These are phyloP conservation scores for Colletes latitarsis DNA, from an alignment of 1,140 invertebrate genomes.

Conservation along the genomic window DNA sequence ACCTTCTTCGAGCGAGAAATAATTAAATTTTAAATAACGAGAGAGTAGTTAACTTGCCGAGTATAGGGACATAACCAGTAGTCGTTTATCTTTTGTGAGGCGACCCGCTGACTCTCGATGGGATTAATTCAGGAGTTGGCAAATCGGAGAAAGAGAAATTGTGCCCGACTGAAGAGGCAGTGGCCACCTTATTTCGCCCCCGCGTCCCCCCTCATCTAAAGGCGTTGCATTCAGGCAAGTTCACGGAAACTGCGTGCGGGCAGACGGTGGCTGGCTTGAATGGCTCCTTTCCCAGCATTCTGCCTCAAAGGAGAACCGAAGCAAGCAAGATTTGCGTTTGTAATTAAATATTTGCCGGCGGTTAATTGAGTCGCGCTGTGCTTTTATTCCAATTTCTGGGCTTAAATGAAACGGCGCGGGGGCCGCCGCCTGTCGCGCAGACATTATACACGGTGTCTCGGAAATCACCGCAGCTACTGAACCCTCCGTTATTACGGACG, in stretches of 20 bases:
- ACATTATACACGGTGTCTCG: constrained; percentile 25
- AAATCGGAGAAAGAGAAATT: constrained; percentile 62
- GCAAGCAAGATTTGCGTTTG: constrained; percentile 61
- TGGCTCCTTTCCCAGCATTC: constrained; percentile 44
- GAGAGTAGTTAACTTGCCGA: constrained; percentile 2
- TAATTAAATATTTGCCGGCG: constrained; percentile 68
- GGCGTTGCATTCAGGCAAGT: constrained; percentile 46
- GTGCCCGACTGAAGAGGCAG: constrained; percentile 28
- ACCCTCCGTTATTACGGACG: neutral
- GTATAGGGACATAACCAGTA: constrained; percentile 16
- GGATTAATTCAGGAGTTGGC: constrained; percentile 50
- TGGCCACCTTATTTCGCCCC: constrained; percentile 43
- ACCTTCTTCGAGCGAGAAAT: constrained; percentile 16
- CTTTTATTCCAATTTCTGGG: constrained; percentile 66
- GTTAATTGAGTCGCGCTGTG: constrained; percentile 67
- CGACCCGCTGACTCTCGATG: constrained; percentile 33
- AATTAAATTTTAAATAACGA: constrained; percentile 29
- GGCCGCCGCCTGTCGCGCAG: constrained; percentile 3
- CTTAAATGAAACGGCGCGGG: constrained; percentile 60
- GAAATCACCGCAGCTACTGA: constrained; percentile 1
- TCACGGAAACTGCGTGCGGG: constrained; percentile 53
- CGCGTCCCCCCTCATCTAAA: neutral
- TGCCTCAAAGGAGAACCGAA: constrained; percentile 56
- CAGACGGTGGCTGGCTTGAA: constrained; percentile 52
- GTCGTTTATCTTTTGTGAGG: constrained; percentile 39